Evolutionary conservation across 2,113 vertebrate genomes (phyloP).

Genomic region (Martes martes): DNA sequence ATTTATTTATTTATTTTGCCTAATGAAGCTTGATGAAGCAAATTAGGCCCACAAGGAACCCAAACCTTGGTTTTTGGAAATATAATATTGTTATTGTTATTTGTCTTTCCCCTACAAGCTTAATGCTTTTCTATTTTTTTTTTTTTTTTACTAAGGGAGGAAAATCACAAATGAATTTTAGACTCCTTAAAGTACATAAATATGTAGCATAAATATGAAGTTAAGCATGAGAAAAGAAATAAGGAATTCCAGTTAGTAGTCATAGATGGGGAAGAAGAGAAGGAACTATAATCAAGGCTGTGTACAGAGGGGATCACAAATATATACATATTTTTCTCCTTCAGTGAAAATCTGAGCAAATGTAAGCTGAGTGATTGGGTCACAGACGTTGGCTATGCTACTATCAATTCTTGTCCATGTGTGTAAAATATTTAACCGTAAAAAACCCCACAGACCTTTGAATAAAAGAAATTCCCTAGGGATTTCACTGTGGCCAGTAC

Average conservation of each 20-base stretch:
- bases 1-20: neutral
- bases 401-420: neutral
- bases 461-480: neutral
- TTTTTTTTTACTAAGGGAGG: conserved; percentile 19
- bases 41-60: neutral
- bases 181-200: neutral
- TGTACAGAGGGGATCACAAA: neutral
- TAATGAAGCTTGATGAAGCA: neutral
- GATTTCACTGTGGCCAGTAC: neutral
- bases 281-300: neutral
- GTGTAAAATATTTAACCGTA: neutral
- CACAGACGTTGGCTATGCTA: neutral
- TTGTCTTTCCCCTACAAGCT: neutral
- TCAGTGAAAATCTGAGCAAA: neutral
- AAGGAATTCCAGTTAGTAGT: neutral
- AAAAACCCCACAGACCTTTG: neutral
- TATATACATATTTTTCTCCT: neutral
- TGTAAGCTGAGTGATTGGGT: neutral
- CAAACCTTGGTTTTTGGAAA: neutral
- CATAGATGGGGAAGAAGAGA: neutral
- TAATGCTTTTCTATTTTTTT: neutral
- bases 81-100: neutral
- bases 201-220: neutral
- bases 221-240: neutral
- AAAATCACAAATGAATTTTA: neutral